phyloP scores from a whole-genome alignment of 2,113 vertebrate species.

The Sigmodon hispidus region DNA sequence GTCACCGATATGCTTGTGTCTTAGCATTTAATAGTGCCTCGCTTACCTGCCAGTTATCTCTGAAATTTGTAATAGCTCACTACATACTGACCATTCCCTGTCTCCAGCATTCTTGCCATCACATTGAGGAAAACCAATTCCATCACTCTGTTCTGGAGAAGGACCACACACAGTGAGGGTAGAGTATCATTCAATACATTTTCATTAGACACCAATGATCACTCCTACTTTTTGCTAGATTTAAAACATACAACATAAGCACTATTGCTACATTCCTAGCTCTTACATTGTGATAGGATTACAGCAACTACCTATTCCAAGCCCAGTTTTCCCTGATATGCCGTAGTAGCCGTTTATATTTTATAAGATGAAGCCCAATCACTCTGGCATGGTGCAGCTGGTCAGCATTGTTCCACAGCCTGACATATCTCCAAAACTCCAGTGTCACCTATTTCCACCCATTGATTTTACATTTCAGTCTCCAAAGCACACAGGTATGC shows the following conservation, averaged over 20 bases:
- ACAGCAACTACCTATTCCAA: slow-evolving; percentile 37
- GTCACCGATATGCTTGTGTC: neutral
- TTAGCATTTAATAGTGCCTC: neutral
- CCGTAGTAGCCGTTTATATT: neutral
- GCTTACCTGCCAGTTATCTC: slow-evolving; percentile 25
- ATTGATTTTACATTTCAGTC: slow-evolving; percentile 22
- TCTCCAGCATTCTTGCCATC: neutral
- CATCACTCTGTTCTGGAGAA: neutral
- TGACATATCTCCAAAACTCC: neutral
- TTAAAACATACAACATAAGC: neutral
- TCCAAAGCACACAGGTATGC: neutral
- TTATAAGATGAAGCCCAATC: slow-evolving; percentile 2
- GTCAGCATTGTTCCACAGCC: neutral
- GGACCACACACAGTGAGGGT: neutral
- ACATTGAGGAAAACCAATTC: neutral
- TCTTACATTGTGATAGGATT: neutral
- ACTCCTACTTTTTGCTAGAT: neutral
- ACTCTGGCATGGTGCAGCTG: neutral
- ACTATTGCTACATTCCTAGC: neutral
- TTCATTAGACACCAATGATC: neutral
- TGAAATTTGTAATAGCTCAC: slow-evolving; percentile 1
- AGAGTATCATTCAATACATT: neutral
- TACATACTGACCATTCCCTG: neutral
- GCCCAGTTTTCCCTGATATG: neutral
- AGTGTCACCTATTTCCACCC: neutral